These are phyloP conservation scores for Stigmatopora nigra DNA, from an alignment of 2,113 vertebrate genomes.

Conservation along the genomic window DNA sequence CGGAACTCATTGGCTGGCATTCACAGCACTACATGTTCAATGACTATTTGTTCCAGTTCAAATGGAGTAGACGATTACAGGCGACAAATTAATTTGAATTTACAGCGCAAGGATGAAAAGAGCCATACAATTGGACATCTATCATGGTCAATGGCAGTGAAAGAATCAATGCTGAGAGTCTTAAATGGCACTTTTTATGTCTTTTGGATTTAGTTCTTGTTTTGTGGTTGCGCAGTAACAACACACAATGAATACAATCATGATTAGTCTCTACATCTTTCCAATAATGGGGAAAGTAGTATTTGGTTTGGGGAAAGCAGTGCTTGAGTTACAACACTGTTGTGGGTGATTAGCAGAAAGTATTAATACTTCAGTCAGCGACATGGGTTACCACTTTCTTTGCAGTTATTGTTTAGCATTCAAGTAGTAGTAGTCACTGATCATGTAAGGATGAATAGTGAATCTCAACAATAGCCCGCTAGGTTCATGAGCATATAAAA, in stretches of 20 bases:
- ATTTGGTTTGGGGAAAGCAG: background rate
- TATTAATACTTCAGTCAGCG: constrained; percentile 26
- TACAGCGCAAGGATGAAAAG: no score
- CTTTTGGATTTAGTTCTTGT: background rate
- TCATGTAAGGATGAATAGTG: constrained; percentile 32
- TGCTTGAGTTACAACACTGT: constrained; percentile 6
- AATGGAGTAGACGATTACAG: no score
- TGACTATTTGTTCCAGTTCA: no score
- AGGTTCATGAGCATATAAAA: constrained; percentile 22
- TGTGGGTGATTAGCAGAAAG: constrained; percentile 20
- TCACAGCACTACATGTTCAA: no score
- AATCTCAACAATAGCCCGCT: constrained; percentile 33
- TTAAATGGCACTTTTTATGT: background rate
- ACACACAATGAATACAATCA: background rate
- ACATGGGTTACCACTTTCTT: constrained; percentile 26
- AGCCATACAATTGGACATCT: no score
- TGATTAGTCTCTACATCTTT: background rate
- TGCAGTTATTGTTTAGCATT: constrained; percentile 36
- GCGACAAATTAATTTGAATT: no score
- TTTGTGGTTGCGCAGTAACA: background rate
- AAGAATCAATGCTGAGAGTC: background rate
- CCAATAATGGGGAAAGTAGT: background rate
- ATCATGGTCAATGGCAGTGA: no score
- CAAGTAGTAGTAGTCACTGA: constrained; percentile 23
- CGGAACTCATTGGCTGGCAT: no score